phyloP scores from a whole-genome alignment of 2,797 vertebrate genomes.

The Amazonetta brasiliensis region DNA sequence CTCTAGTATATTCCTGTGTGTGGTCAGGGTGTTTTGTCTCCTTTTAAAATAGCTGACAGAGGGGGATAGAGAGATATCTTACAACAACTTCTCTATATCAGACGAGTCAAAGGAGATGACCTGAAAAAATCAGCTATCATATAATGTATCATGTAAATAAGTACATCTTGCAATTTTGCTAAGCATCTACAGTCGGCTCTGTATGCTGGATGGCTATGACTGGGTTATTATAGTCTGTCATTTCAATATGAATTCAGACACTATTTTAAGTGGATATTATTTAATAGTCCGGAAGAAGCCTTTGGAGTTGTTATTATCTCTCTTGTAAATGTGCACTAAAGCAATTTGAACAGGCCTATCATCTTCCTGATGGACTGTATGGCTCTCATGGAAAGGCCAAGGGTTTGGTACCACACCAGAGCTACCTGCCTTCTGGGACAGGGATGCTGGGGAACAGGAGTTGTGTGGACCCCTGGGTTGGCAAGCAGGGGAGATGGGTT shows the following conservation, averaged over 20 bases:
- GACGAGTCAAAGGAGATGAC: neutral
- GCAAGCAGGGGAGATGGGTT: constrained; percentile 51
- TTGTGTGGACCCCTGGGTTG: neutral
- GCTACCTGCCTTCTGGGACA: neutral
- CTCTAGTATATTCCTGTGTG: neutral
- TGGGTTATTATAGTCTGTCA: constrained; percentile 58
- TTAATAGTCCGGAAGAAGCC: constrained; percentile 64
- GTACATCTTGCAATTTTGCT: constrained; percentile 30
- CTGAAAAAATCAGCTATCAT: constrained; percentile 25
- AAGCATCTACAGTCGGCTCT: neutral
- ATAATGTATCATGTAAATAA: constrained; percentile 11
- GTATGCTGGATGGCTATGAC: neutral
- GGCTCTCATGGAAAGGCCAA: neutral
- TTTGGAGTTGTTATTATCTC: constrained; percentile 59
- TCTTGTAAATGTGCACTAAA: constrained; percentile 49
- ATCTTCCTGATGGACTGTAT: neutral
- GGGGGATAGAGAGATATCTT: neutral
- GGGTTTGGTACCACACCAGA: neutral
- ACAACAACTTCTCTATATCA: neutral
- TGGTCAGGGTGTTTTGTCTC: neutral
- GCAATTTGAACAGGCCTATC: constrained; percentile 26
- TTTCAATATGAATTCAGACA: constrained; percentile 21
- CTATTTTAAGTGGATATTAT: constrained; percentile 48
- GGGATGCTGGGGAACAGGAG: constrained; percentile 13
- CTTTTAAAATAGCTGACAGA: neutral